Conservation (phyloP, 2,888 invertebrate genomes). For the Drosophila barbarae region DNA sequence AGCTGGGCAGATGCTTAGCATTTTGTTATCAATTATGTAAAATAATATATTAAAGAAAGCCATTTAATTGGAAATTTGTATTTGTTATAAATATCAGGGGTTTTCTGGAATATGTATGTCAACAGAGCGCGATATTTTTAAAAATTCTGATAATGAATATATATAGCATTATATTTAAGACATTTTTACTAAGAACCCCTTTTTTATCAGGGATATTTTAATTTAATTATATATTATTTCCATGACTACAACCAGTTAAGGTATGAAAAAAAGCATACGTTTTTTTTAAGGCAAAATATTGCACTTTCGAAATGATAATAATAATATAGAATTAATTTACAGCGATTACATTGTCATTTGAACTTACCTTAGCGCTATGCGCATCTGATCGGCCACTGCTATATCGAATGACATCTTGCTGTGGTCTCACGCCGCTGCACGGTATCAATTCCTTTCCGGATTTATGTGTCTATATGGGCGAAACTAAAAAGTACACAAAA, state of each 20-base stretch:
- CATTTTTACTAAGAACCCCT: too few relatives aligned
- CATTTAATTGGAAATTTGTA: too few relatives aligned
- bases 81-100: neutral
- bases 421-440: conserved; percentile 30
- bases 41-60: neutral
- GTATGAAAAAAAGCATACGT: neutral
- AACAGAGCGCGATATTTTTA: neutral
- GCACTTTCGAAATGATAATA: too few relatives aligned
- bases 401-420: conserved; percentile 76
- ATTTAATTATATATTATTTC: neutral
- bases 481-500: conserved; percentile 24
- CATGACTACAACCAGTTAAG: neutral
- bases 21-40: neutral
- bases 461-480: conserved; percentile 1
- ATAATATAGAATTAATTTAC: too few relatives aligned
- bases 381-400: conserved; percentile 77
- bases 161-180: neutral
- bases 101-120: neutral
- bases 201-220: neutral
- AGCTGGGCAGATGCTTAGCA: neutral
- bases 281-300: too few relatives aligned
- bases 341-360: neutral
- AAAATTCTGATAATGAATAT: neutral
- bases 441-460: conserved; percentile 46
- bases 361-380: conserved; percentile 76